These are phyloP conservation scores for Phthorimaea operculella DNA, from an alignment of 1,140 invertebrate genomes.

Conservation along the genomic window DNA sequence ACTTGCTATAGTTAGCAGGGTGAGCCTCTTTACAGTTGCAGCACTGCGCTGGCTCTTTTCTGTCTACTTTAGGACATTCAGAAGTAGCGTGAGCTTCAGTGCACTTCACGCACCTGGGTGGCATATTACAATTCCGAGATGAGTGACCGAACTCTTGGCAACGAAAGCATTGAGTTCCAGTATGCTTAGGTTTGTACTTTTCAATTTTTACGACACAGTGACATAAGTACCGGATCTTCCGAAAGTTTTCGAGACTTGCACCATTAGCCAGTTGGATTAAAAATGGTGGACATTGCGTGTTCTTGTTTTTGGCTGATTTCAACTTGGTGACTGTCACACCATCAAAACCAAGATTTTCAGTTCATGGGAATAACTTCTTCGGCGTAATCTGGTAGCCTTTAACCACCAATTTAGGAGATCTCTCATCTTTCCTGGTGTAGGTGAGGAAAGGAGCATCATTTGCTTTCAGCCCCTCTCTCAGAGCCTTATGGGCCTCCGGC, in stretches of 20 bases:
- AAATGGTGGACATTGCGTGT: not conserved
- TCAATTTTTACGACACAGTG: not conserved
- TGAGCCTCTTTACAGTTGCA: constrained; percentile 1
- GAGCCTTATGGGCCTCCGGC: not conserved
- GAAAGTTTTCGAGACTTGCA: not conserved
- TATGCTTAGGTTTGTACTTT: not conserved
- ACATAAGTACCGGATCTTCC: not conserved
- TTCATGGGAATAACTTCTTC: not conserved
- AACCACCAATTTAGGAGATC: not conserved
- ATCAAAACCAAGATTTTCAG: not conserved
- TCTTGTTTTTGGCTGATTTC: not conserved
- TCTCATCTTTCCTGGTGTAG: not conserved
- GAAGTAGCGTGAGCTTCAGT: constrained; percentile 1
- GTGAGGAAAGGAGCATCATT: not conserved
- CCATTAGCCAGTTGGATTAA: not conserved
- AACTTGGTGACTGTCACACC: not conserved
- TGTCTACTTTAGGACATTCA: not conserved
- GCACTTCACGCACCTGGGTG: not conserved
- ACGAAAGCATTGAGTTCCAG: not conserved
- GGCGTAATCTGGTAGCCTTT: not conserved
- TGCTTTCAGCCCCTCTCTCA: not conserved
- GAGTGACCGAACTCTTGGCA: not conserved
- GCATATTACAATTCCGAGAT: not conserved
- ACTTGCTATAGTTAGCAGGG: constrained; percentile 3
- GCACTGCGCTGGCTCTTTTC: not conserved